Evolutionary conservation across 2,888 invertebrate genomes (phyloP).

Genomic region (Smittia aterrima): DNA sequence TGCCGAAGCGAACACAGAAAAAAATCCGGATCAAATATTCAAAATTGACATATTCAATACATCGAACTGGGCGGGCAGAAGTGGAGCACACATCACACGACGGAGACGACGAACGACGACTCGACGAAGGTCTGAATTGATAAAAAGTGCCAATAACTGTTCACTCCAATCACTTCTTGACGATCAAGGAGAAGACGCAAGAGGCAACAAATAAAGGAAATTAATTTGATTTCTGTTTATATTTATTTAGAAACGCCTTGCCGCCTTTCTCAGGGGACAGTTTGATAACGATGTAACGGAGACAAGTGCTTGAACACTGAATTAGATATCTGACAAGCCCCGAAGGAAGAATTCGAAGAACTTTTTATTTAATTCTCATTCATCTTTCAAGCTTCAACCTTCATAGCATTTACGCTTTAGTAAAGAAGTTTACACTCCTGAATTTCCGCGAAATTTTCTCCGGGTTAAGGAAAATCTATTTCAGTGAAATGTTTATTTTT

Average conservation of each 20-base stretch:
- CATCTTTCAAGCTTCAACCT: no score
- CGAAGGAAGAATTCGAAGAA: no score
- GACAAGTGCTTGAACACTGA: not conserved
- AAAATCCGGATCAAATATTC: conserved; percentile 30
- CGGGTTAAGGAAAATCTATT: not conserved
- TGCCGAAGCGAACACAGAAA: not conserved
- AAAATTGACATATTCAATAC: conserved; percentile 36
- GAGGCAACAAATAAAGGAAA: conserved; percentile 32
- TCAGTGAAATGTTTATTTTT: conserved; percentile 10
- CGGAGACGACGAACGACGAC: no score
- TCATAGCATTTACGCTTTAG: no score
- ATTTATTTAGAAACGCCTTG: conserved; percentile 38
- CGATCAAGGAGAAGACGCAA: not conserved
- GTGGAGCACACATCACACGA: not conserved
- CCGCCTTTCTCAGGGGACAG: not conserved
- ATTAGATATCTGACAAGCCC: no score
- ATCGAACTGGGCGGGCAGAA: not conserved
- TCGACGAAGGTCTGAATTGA: conserved; percentile 4
- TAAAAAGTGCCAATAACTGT: conserved; percentile 20
- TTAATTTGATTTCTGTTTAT: conserved; percentile 42
- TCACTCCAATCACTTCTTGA: conserved; percentile 13
- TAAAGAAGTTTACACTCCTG: no score
- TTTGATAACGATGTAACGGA: not conserved
- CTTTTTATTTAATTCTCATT: no score
- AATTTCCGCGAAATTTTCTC: no score